Conservation (phyloP, 2,888 invertebrate genomes). For the Loripinus fragilis region DNA sequence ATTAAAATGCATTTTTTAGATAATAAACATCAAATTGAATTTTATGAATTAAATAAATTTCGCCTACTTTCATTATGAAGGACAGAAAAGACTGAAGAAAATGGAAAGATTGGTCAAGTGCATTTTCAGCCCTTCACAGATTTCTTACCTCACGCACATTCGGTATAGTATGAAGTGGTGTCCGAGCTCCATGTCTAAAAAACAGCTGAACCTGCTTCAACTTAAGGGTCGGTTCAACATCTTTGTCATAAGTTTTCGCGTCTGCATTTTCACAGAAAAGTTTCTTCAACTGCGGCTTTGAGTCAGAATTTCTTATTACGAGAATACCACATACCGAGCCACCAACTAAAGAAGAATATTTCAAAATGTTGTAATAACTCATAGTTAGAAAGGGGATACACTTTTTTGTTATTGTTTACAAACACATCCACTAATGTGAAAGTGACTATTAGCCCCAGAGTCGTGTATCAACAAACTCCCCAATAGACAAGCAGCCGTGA, state of each 20-base stretch:
- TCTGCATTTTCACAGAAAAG: neutral
- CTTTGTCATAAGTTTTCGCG: conserved; percentile 1
- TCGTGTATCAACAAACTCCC: too few species aligned
- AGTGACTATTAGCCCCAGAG: too few species aligned
- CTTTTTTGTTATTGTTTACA: too few species aligned
- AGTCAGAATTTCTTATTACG: neutral
- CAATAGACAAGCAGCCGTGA: too few species aligned
- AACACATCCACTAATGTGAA: too few species aligned
- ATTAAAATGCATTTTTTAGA: too few species aligned
- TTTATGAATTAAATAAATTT: too few species aligned
- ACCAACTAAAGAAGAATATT: neutral
- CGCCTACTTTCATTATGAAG: too few species aligned
- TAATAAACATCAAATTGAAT: too few species aligned
- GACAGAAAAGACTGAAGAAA: too few species aligned
- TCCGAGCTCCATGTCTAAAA: conserved; percentile 78
- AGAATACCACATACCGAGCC: neutral
- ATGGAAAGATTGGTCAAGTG: too few species aligned
- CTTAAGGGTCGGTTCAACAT: neutral
- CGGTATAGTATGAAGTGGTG: conserved; percentile 59
- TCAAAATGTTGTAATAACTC: neutral
- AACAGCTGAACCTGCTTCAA: conserved; percentile 76
- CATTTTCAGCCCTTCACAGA: too few species aligned
- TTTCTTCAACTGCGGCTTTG: neutral
- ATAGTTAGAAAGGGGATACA: neutral
- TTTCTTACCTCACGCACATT: conserved; percentile 59